A percentile compares a stretch with the other conserved stretches of the same genome.
phyloP scores from a whole-genome alignment of 2,888 invertebrate species.

The Folsomia manolachei region DNA sequence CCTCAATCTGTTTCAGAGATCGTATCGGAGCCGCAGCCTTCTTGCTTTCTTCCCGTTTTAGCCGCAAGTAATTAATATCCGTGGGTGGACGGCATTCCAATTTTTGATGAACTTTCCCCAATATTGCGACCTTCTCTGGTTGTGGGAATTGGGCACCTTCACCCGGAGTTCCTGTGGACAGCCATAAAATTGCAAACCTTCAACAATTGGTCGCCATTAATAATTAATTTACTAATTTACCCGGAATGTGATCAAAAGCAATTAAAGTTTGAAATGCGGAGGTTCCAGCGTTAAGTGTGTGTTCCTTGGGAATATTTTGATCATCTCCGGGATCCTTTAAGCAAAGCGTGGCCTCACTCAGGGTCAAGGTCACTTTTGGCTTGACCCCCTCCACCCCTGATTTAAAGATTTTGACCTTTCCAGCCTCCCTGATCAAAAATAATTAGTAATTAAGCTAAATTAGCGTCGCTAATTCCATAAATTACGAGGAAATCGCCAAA shows the following conservation, averaged over 20 bases:
- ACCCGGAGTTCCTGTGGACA: slow-evolving; percentile 54
- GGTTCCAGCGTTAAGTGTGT: slow-evolving; percentile 84
- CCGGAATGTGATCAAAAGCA: slow-evolving; percentile 83
- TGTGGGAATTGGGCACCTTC: slow-evolving; percentile 67
- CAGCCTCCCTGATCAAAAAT: slow-evolving; percentile 68
- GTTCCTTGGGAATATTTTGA: slow-evolving; percentile 83
- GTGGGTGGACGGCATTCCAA: slow-evolving; percentile 86
- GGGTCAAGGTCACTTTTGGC: slow-evolving; percentile 80
- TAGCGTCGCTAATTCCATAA: background rate
- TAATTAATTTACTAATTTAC: slow-evolving; percentile 55
- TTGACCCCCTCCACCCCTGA: slow-evolving; percentile 65
- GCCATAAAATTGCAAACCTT: background rate
- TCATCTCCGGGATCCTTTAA: slow-evolving; percentile 72
- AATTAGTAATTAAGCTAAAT: background rate
- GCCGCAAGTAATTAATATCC: slow-evolving; percentile 82
- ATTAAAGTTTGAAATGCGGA: slow-evolving; percentile 88
- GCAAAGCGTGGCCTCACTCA: slow-evolving; percentile 76
- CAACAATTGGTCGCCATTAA: no score
- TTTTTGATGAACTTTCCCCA: slow-evolving; percentile 93
- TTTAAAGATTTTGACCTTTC: slow-evolving; percentile 75
- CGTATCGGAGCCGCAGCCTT: slow-evolving; percentile 83
- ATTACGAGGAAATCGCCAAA: background rate
- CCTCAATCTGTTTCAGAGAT: slow-evolving; percentile 80
- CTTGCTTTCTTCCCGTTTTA: slow-evolving; percentile 81
- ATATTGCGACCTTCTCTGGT: slow-evolving; percentile 79